phyloP scores from a whole-genome alignment of 2,797 vertebrate species.

The Odontamblyopus lacepedii region DNA sequence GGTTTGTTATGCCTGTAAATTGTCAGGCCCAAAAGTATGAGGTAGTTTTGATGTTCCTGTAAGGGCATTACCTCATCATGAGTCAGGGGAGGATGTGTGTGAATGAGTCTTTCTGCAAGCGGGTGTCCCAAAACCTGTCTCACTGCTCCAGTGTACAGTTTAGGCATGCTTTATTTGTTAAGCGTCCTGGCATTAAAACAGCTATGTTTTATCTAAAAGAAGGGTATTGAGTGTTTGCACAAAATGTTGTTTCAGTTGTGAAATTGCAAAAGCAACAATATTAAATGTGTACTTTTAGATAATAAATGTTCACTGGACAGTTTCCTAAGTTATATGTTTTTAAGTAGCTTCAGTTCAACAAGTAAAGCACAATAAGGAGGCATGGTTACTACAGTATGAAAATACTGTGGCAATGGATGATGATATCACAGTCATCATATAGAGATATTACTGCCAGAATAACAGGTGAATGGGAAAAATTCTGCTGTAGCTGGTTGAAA shows the following conservation, averaged over 20 bases:
- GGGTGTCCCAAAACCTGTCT: conserved; percentile 72
- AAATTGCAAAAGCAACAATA: too few relatives aligned
- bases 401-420: too few relatives aligned
- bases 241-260: too few relatives aligned
- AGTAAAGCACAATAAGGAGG: neutral
- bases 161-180: conserved; percentile 8
- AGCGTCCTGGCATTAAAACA: neutral
- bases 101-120: conserved; percentile 74
- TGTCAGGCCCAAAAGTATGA: conserved; percentile 26
- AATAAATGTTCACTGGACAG: too few relatives aligned
- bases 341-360: neutral
- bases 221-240: too few relatives aligned
- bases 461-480: conserved; percentile 43
- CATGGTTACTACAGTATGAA: neutral
- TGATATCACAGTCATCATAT: too few relatives aligned
- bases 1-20: neutral
- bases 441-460: conserved; percentile 1
- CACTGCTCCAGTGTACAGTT: conserved; percentile 48
- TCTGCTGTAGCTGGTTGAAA: conserved; percentile 37
- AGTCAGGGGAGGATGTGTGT: conserved; percentile 68
- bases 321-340: too few relatives aligned
- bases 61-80: conserved; percentile 74
- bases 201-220: too few relatives aligned
- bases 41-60: conserved; percentile 57
- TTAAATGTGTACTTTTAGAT: too few relatives aligned